Evolutionary conservation across 2,888 invertebrate species (phyloP).

Genomic region (Petrophora chlorosata): DNA sequence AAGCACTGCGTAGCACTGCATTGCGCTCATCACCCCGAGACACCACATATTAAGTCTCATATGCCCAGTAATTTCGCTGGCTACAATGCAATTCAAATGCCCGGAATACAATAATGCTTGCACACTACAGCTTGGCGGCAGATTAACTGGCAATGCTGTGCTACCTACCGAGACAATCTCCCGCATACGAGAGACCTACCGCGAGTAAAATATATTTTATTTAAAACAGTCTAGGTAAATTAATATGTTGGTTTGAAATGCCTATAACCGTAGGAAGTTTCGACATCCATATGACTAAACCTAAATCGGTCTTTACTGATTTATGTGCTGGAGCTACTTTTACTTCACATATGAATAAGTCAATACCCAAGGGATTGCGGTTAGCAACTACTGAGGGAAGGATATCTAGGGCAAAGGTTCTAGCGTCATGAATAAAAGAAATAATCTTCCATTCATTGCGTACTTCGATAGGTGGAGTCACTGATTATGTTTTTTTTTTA

Average conservation of each 20-base stretch:
- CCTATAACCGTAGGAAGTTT: constrained; percentile 34
- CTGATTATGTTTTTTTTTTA: background rate
- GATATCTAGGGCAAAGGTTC: constrained; percentile 24
- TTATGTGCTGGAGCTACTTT: constrained; percentile 29
- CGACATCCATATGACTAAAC: constrained; percentile 42
- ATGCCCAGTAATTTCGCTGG: no score
- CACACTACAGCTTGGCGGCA: no score
- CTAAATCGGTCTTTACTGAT: constrained; percentile 27
- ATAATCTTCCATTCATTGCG: constrained; percentile 11
- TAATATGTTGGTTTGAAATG: constrained; percentile 21
- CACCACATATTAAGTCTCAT: no score
- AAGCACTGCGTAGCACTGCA: no score
- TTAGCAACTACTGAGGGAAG: constrained; percentile 5
- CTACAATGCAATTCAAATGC: no score
- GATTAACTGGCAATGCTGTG: no score
- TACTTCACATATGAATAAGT: constrained; percentile 28
- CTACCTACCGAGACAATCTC: no score
- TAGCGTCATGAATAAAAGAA: constrained; percentile 19
- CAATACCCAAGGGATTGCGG: constrained; percentile 18
- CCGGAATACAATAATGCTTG: no score
- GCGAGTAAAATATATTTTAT: no score
- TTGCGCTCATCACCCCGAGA: no score
- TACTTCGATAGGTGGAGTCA: constrained; percentile 12
- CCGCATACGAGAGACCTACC: no score
- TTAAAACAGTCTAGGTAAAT: background rate